A percentile compares a stretch with the other conserved stretches of the same genome.
Evolutionary conservation across 2,113 vertebrate genomes (phyloP).

Genomic region (Orycteropus afer): DNA sequence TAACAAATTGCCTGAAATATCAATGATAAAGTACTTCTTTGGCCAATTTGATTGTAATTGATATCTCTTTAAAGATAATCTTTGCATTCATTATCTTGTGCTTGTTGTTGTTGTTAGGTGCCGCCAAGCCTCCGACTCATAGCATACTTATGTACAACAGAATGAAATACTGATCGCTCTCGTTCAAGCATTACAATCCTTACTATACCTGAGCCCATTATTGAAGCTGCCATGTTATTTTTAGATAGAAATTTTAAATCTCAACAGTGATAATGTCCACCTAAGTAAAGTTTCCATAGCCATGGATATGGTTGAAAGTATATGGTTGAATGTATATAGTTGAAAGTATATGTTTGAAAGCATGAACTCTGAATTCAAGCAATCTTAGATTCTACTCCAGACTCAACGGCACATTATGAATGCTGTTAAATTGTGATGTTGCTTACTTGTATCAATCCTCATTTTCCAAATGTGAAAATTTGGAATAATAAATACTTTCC

Average conservation of each 20-base stretch:
- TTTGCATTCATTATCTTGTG: neutral
- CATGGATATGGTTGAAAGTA: no score
- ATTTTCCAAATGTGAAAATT: neutral
- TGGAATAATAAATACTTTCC: neutral
- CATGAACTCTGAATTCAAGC: neutral
- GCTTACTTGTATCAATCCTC: neutral
- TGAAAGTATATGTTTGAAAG: neutral
- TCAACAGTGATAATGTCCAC: neutral
- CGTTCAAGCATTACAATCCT: no score
- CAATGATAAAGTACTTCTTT: neutral
- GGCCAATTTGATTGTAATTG: neutral
- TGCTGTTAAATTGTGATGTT: neutral
- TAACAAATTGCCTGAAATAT: neutral
- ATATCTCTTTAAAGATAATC: neutral
- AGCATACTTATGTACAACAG: no score
- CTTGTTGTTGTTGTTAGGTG: no score
- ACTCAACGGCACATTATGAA: neutral
- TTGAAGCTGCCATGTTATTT: no score
- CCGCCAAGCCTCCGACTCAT: no score
- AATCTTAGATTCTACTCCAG: neutral
- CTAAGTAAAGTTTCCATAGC: neutral
- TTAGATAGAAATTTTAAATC: constrained; percentile 18
- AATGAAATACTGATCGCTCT: no score
- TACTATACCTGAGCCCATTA: no score
- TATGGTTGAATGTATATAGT: neutral